phyloP scores from a whole-genome alignment of 30 jellyfish, hydroid and myxozoan species.

The Mastigias papua region DNA sequence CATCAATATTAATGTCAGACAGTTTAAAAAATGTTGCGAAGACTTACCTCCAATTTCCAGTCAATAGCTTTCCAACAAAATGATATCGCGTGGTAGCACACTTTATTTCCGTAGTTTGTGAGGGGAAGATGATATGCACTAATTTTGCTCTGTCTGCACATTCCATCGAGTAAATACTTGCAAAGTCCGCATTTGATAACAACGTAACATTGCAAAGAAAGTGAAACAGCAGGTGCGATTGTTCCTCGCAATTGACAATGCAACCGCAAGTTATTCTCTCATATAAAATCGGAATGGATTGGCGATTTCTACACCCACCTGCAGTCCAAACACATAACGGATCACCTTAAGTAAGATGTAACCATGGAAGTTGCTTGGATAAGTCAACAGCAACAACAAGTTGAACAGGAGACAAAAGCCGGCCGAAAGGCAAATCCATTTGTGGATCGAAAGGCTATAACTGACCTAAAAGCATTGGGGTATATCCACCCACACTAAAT shows the following conservation, averaged over 20 bases:
- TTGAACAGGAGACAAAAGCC: no score
- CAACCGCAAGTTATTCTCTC: not conserved
- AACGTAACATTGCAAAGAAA: not conserved
- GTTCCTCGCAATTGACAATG: not conserved
- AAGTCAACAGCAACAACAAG: slow-evolving; percentile 8
- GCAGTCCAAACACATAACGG: not conserved
- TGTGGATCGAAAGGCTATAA: no score
- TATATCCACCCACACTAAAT: no score
- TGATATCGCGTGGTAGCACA: not conserved
- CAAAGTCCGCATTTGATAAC: not conserved
- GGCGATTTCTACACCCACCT: not conserved
- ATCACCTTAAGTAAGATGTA: not conserved
- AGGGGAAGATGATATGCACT: not conserved
- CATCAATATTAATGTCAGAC: not conserved
- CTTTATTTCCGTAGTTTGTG: not conserved
- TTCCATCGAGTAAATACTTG: not conserved
- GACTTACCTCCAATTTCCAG: not conserved
- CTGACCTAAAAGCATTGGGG: no score
- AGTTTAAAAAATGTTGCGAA: not conserved
- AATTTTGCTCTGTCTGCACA: not conserved
- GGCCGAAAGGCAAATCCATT: no score
- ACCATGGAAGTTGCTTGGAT: slow-evolving; percentile 1
- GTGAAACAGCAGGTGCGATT: not conserved
- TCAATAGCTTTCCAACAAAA: not conserved
- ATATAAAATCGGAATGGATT: not conserved